Evolutionary conservation across 2,113 vertebrate genomes (phyloP).

Genomic region (Podarcis cretensis): DNA sequence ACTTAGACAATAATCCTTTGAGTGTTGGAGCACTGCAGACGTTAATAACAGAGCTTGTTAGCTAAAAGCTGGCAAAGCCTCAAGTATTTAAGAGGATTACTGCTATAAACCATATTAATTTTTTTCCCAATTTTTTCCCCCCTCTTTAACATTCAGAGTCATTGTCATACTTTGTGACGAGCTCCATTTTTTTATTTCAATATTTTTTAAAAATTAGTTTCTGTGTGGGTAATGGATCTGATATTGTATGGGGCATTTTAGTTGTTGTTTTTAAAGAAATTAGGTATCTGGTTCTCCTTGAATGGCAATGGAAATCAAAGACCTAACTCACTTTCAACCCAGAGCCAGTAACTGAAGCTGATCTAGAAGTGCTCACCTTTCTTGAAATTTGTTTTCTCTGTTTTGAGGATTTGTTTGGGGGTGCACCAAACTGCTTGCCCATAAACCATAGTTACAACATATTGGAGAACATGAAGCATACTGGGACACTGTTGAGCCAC

Average conservation of each 20-base stretch:
- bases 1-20: slow-evolving; percentile 73
- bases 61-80: slow-evolving; percentile 78
- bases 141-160: slow-evolving; percentile 60
- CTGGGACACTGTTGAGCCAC: no score
- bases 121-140: slow-evolving; percentile 35
- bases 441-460: no score
- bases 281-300: background rate
- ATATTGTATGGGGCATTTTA: background rate
- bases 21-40: slow-evolving; percentile 63
- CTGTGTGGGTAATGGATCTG: slow-evolving; percentile 39
- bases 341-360: background rate
- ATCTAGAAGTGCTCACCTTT: background rate
- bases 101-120: slow-evolving; percentile 75
- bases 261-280: background rate
- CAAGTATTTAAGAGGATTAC: slow-evolving; percentile 80
- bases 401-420: background rate
- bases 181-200: slow-evolving; percentile 48
- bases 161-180: slow-evolving; percentile 66
- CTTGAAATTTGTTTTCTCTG: background rate
- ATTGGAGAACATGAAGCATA: no score
- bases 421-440: background rate
- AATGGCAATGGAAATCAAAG: background rate
- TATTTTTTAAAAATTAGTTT: slow-evolving; percentile 37
- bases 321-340: background rate
- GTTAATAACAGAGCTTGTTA: slow-evolving; percentile 78